Evolutionary conservation across 2,113 vertebrate species (phyloP).

Genomic region (Odontophorus gujanensis): DNA sequence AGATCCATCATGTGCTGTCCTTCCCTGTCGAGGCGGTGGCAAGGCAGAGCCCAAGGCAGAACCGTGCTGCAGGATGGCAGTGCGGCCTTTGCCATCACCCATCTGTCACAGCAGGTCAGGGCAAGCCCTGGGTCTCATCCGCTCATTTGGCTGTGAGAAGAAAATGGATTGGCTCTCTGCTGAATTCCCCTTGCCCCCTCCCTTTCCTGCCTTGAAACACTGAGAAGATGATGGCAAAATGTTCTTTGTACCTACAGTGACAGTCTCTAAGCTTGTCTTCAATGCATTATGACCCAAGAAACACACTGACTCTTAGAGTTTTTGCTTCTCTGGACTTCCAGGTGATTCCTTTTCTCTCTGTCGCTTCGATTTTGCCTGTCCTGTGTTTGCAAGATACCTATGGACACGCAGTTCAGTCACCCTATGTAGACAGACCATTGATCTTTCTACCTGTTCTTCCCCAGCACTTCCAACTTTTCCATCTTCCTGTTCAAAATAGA

Average conservation of each 20-base stretch:
- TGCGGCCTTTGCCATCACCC: background rate
- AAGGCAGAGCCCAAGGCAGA: fast-evolving
- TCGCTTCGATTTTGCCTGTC: background rate
- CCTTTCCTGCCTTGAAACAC: fast-evolving
- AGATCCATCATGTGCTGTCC: background rate
- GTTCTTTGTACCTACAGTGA: fast-evolving
- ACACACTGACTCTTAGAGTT: background rate
- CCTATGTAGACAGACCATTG: background rate
- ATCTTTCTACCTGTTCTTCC: background rate
- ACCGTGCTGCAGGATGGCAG: fast-evolving
- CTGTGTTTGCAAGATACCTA: background rate
- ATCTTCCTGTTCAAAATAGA: background rate
- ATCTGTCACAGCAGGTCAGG: fast-evolving
- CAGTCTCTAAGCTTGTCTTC: background rate
- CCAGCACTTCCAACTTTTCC: background rate
- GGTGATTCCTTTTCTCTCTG: background rate
- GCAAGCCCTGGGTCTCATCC: fast-evolving
- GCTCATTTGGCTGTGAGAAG: background rate
- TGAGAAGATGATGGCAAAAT: background rate
- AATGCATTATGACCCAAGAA: background rate
- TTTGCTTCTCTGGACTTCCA: background rate
- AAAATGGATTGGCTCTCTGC: background rate
- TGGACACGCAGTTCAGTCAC: fast-evolving
- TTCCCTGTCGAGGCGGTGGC: background rate
- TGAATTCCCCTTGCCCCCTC: background rate